phyloP scores from a whole-genome alignment of 2,113 vertebrate species.

The Glaucidium brasilianum region DNA sequence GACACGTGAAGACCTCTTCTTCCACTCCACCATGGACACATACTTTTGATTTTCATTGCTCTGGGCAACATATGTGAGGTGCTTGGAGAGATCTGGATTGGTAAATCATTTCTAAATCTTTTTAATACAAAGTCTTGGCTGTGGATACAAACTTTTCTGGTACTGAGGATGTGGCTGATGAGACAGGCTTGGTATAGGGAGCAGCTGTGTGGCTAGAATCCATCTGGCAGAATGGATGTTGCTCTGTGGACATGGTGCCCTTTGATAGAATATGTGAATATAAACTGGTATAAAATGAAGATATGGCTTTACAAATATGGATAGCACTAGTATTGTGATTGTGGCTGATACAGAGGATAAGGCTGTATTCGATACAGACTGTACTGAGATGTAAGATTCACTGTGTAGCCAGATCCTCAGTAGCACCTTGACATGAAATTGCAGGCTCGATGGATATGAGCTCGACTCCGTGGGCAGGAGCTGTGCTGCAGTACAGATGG shows the following conservation, averaged over 20 bases:
- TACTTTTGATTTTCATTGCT: slow-evolving; percentile 34
- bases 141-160: slow-evolving; percentile 19
- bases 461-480: fast-evolving
- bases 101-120: slow-evolving; percentile 45
- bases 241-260: background rate
- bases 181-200: background rate
- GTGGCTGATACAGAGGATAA: background rate
- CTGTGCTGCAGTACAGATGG: background rate
- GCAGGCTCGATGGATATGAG: background rate
- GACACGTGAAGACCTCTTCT: background rate
- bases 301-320: background rate
- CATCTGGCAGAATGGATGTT: background rate
- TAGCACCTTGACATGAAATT: background rate
- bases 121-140: slow-evolving; percentile 36
- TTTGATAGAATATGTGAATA: background rate
- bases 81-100: slow-evolving; percentile 59
- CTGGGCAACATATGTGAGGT: slow-evolving; percentile 28
- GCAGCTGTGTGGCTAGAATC: background rate
- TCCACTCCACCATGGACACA: background rate
- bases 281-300: background rate
- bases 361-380: background rate
- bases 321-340: background rate
- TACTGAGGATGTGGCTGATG: background rate
- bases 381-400: background rate
- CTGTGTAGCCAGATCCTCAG: background rate